These are phyloP conservation scores for Aphelocoma californica DNA, from an alignment of 2,797 vertebrate genomes.

Conservation along the genomic window DNA sequence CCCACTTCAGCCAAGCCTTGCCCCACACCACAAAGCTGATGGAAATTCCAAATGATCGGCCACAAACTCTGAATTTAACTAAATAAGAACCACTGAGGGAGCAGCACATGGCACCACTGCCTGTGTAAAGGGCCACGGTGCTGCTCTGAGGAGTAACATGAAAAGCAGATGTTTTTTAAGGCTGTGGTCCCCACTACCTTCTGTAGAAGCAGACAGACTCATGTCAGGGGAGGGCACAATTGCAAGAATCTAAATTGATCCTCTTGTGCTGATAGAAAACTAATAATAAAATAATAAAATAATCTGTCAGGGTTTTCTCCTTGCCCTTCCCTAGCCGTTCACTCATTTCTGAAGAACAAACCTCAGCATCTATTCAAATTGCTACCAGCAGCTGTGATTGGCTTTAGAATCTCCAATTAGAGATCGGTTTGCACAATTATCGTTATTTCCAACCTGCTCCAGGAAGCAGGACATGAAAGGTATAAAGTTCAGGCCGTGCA, in stretches of 20 bases:
- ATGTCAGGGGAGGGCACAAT: neutral
- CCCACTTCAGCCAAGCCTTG: neutral
- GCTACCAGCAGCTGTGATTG: neutral
- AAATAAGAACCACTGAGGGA: neutral
- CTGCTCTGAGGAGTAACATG: neutral
- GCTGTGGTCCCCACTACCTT: neutral
- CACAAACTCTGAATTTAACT: slow-evolving; percentile 6
- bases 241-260: neutral
- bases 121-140: neutral
- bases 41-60: slow-evolving; percentile 45
- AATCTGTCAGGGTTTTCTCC: neutral
- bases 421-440: neutral
- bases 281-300: neutral
- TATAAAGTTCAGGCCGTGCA: neutral
- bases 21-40: neutral
- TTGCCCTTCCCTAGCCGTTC: neutral
- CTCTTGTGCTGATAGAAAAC: neutral
- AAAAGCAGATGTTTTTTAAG: neutral
- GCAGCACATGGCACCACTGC: neutral
- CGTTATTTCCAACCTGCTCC: neutral
- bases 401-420: neutral
- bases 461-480: neutral
- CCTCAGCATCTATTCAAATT: neutral
- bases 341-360: neutral
- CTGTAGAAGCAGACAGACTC: neutral